A percentile compares a stretch with the other conserved stretches of the same genome.
Conservation (phyloP, 2,113 vertebrate genomes). For the Pterocles orientalis region DNA sequence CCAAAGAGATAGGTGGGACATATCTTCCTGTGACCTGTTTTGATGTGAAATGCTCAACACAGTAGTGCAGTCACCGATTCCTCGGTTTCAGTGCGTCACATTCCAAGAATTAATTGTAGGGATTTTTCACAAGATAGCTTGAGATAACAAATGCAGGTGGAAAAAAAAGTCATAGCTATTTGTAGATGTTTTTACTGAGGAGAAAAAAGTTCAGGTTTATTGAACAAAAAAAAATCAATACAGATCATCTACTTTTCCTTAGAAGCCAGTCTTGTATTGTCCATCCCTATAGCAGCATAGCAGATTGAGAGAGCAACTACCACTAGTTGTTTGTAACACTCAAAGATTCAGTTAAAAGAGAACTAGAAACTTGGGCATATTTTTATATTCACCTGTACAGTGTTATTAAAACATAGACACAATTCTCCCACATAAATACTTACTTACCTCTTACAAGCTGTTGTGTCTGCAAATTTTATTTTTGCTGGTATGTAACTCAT, state of each 20-base stretch:
- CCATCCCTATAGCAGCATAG: slow-evolving; percentile 9
- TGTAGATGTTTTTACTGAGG: background rate
- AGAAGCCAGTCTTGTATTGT: background rate
- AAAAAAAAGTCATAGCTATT: background rate
- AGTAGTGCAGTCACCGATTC: background rate
- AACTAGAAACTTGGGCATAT: background rate
- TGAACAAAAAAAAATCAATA: background rate
- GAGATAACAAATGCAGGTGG: background rate
- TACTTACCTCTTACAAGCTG: background rate
- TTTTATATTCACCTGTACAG: background rate
- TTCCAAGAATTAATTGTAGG: background rate
- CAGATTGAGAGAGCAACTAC: slow-evolving; percentile 40
- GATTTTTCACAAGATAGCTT: background rate
- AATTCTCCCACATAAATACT: background rate
- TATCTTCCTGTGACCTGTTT: background rate
- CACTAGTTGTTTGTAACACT: slow-evolving; percentile 28
- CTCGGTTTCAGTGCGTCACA: background rate
- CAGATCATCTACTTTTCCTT: background rate
- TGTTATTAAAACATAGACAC: background rate
- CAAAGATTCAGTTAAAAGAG: background rate
- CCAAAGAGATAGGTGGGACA: background rate
- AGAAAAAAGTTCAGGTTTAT: background rate
- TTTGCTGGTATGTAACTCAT: background rate
- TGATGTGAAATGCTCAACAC: background rate
- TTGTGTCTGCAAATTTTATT: background rate